Percentiles rank a stretch among this genome's conserved stretches.
Evolutionary conservation across 2,888 invertebrate species (phyloP).

Genomic region (Mythimna ferrago): DNA sequence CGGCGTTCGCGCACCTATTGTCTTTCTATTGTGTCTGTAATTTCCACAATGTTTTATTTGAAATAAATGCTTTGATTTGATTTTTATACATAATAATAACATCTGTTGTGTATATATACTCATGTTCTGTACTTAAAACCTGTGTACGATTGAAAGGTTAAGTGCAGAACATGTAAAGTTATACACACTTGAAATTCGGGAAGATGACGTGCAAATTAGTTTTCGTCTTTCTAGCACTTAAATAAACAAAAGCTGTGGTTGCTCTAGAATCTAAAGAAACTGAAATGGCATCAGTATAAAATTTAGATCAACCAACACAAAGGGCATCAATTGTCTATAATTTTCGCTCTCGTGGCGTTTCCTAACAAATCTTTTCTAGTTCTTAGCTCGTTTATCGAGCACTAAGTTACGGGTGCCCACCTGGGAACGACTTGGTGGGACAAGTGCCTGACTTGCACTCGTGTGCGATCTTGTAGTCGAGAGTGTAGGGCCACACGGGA

Average conservation of each 20-base stretch:
- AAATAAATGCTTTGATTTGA: no score
- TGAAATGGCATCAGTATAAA: neutral
- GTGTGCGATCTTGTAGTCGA: constrained; percentile 98
- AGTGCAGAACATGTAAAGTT: neutral
- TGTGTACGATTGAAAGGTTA: no score
- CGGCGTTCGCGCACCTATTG: no score
- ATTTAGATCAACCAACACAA: constrained; percentile 17
- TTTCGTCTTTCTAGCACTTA: neutral
- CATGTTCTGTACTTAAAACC: no score
- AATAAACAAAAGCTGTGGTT: constrained; percentile 29
- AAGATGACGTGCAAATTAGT: neutral
- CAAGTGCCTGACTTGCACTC: constrained; percentile 98
- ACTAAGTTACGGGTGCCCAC: constrained; percentile 80
- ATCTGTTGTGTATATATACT: no score
- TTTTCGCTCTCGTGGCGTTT: constrained; percentile 7
- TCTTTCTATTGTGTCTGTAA: no score
- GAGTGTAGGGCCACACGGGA: constrained; percentile 98
- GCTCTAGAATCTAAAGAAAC: neutral
- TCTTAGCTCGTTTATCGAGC: constrained; percentile 48
- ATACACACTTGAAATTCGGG: neutral
- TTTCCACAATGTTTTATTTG: no score
- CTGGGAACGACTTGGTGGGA: constrained; percentile 96
- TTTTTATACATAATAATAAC: no score
- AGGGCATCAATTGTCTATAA: constrained; percentile 17
- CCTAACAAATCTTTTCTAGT: constrained; percentile 53